A percentile compares a stretch with the other conserved stretches of the same genome.
Conservation (phyloP, 2,888 invertebrate genomes). For the Pachycephus smyrnensis region DNA sequence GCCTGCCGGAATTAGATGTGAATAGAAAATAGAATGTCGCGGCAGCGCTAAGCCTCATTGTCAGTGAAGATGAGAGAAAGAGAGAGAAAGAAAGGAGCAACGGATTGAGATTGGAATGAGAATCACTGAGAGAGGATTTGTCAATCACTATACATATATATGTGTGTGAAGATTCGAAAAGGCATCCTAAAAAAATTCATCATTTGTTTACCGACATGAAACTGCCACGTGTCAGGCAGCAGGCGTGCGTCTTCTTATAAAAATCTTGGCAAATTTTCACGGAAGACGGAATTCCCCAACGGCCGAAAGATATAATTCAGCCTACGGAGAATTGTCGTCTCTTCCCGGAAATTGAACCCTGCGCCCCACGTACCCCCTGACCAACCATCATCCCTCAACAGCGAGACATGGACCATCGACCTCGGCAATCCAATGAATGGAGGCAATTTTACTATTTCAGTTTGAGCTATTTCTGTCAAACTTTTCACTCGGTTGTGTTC, state of each 20-base stretch:
- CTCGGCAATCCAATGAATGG: background rate
- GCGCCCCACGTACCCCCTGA: background rate
- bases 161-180: background rate
- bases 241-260: background rate
- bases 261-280: background rate
- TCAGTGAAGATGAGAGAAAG: constrained; percentile 15
- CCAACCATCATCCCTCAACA: background rate
- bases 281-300: background rate
- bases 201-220: background rate
- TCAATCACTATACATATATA: background rate
- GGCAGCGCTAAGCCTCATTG: constrained; percentile 3
- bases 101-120: constrained; percentile 12
- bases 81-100: constrained; percentile 9
- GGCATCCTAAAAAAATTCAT: background rate
- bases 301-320: background rate
- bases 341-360: background rate
- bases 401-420: background rate
- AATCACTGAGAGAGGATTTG: background rate
- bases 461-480: background rate
- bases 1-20: constrained; percentile 53
- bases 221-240: background rate
- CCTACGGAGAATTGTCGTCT: background rate
- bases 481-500: background rate
- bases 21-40: constrained; percentile 53
- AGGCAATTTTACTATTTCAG: background rate